Evolutionary conservation across 2,113 vertebrate species (phyloP).

Genomic region (Varanus salvator): DNA sequence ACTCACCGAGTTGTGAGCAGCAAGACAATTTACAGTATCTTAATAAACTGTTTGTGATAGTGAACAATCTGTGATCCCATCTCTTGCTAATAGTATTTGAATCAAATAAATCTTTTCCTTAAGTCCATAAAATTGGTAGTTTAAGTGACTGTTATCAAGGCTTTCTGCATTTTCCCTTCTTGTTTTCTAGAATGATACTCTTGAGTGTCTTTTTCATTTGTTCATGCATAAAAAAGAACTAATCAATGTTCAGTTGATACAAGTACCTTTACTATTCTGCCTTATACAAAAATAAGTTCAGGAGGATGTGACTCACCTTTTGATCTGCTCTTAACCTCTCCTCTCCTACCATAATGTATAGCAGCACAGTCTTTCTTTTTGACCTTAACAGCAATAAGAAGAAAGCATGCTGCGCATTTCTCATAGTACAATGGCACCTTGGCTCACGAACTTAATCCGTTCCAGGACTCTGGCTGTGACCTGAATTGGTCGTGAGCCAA

Average conservation of each 20-base stretch:
- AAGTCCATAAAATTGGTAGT: neutral
- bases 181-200: neutral
- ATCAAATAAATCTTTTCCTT: neutral
- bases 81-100: neutral
- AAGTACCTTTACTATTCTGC: neutral
- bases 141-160: neutral
- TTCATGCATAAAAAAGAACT: neutral
- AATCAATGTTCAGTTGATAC: neutral
- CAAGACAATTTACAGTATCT: neutral
- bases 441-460: too few species aligned
- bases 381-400: neutral
- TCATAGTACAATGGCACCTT: neutral
- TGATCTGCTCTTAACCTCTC: neutral
- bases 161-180: neutral
- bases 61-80: too few species aligned
- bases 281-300: neutral
- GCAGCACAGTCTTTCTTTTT: neutral
- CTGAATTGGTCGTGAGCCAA: too few species aligned
- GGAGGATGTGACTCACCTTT: neutral
- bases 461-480: too few species aligned
- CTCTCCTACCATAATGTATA: neutral
- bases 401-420: neutral
- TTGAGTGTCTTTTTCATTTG: neutral
- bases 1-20: neutral
- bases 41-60: neutral